Percentiles rank a stretch among this genome's conserved stretches.
phyloP scores from a whole-genome alignment of 2,797 vertebrate genomes.

The Parauchenoglanis ngamensis region DNA sequence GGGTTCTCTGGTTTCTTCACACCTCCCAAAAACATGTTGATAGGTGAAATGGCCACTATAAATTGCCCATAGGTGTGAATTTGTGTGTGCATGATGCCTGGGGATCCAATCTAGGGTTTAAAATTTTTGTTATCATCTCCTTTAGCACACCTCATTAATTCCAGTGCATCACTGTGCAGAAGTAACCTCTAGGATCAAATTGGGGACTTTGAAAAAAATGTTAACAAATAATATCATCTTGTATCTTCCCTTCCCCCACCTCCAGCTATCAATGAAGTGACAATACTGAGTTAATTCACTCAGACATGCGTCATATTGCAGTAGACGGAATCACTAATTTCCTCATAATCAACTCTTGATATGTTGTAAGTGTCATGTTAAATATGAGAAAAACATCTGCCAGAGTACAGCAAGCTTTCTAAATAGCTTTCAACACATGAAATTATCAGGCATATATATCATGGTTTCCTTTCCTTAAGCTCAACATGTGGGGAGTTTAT shows the following conservation, averaged over 20 bases:
- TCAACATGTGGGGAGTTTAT: not conserved
- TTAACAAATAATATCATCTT: not conserved
- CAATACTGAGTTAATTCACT: not conserved
- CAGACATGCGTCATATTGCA: not conserved
- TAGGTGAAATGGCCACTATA: not conserved
- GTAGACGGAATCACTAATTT: not conserved
- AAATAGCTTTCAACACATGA: not conserved
- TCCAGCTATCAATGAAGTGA: no score
- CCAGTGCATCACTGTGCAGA: not conserved
- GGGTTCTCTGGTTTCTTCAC: slow-evolving; percentile 5
- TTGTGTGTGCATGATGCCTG: not conserved
- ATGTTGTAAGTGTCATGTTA: not conserved
- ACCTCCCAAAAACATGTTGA: not conserved
- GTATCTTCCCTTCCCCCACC: not conserved
- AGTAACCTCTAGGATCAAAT: not conserved
- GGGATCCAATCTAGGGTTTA: not conserved
- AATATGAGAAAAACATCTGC: not conserved
- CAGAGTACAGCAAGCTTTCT: not conserved
- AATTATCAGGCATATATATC: not conserved
- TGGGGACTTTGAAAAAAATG: not conserved
- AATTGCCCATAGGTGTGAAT: not conserved
- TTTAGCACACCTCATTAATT: not conserved
- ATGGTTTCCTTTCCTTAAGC: not conserved
- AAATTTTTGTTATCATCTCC: not conserved
- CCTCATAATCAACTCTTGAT: not conserved